phyloP scores from a whole-genome alignment of 2,113 vertebrate species.

The Ptyas mucosa region DNA sequence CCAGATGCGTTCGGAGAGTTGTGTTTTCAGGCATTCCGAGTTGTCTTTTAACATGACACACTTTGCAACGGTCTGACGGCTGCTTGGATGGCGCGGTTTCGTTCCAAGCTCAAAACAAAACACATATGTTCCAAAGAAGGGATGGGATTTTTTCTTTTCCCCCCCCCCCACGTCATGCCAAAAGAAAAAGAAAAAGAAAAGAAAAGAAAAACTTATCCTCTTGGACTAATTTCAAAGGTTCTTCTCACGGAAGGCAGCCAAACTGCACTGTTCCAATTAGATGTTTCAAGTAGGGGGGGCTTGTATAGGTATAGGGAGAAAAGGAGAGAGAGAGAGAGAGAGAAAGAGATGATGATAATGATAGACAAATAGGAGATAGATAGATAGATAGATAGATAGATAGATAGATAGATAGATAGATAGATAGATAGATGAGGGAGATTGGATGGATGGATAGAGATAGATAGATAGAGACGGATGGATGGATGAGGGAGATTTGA shows the following conservation, averaged over 20 bases:
- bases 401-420: no score
- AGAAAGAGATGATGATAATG: no score
- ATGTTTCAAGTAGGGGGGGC: neutral
- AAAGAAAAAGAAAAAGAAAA: neutral
- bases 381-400: no score
- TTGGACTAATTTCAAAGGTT: neutral
- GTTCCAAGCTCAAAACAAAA: neutral
- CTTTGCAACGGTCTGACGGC: neutral
- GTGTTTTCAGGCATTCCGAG: neutral
- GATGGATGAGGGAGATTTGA: no score
- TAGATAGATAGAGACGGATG: no score
- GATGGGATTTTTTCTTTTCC: neutral
- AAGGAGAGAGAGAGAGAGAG: no score
- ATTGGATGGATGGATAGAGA: no score
- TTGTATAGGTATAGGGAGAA: no score
- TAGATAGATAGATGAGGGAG: no score
- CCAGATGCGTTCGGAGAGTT: neutral
- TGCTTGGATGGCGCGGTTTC: neutral
- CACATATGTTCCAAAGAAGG: neutral
- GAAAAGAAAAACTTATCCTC: no score
- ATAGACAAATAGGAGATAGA: no score
- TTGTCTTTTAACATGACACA: neutral
- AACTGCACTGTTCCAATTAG: neutral
- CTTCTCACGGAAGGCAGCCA: neutral
- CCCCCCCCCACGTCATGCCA: neutral